Conservation (phyloP, 2,113 vertebrate species). For the Embiotoca jacksoni region DNA sequence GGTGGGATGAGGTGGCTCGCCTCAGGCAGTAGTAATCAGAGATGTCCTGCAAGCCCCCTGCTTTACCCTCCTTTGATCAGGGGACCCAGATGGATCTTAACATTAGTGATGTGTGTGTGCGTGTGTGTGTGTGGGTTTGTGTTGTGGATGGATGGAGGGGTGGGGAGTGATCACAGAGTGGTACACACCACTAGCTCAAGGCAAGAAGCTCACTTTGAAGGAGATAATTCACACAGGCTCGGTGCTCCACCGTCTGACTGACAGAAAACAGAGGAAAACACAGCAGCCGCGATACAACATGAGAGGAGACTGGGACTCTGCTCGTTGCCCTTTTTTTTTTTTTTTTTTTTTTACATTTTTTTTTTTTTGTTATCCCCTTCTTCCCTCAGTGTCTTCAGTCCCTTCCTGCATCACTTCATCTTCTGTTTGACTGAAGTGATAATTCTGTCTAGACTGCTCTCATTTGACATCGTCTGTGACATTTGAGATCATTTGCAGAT, state of each 20-base stretch:
- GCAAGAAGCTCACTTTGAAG: slow-evolving; percentile 64
- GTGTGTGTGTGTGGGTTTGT: not conserved
- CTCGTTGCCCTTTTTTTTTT: slow-evolving; percentile 4
- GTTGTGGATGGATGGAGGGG: not conserved
- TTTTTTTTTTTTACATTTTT: slow-evolving; percentile 15
- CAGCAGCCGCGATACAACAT: slow-evolving; percentile 11
- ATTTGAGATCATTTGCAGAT: slow-evolving; percentile 35
- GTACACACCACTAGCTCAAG: slow-evolving; percentile 63
- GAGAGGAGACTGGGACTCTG: slow-evolving; percentile 30
- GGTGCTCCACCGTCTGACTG: slow-evolving; percentile 42
- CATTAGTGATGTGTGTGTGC: slow-evolving; percentile 22
- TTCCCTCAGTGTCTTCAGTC: slow-evolving; percentile 19
- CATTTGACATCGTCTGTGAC: slow-evolving; percentile 33
- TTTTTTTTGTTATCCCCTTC: not conserved
- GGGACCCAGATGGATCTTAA: slow-evolving; percentile 58
- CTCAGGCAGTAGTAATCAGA: slow-evolving; percentile 67
- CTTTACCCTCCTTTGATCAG: slow-evolving; percentile 69
- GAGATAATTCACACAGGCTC: slow-evolving; percentile 58
- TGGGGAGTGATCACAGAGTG: slow-evolving; percentile 51
- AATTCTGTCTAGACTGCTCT: slow-evolving; percentile 25
- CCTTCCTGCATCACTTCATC: slow-evolving; percentile 10
- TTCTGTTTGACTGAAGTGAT: slow-evolving; percentile 14
- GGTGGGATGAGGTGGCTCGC: slow-evolving; percentile 50
- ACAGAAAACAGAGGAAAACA: slow-evolving; percentile 44
- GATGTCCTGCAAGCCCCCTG: slow-evolving; percentile 55